Evolutionary conservation across 2,888 invertebrate genomes (phyloP).

Genomic region (Drosophila trichaetosa): DNA sequence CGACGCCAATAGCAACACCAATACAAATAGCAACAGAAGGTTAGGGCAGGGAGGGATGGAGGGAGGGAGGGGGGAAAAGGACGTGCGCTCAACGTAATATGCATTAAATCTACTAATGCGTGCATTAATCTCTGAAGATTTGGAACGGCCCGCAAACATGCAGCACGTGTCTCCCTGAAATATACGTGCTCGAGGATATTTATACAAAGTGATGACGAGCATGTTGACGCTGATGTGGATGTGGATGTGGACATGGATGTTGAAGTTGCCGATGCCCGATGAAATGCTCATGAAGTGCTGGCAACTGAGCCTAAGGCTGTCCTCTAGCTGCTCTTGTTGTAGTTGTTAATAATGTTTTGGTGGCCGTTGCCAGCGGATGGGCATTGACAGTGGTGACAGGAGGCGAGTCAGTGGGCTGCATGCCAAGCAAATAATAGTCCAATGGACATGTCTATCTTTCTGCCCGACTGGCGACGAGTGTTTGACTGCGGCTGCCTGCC

Average conservation of each 20-base stretch:
- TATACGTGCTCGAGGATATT: conserved; percentile 83
- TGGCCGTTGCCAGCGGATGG: conserved; percentile 31
- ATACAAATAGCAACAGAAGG: conserved; percentile 13
- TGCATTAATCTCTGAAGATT: conserved; percentile 83
- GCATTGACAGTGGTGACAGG: conserved; percentile 33
- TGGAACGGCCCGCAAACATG: conserved; percentile 71
- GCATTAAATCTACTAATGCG: conserved; percentile 85
- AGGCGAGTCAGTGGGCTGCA: conserved; percentile 8
- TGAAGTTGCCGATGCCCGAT: conserved; percentile 10
- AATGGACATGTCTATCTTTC: conserved; percentile 69
- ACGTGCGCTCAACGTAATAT: conserved; percentile 72
- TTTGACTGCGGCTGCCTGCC: conserved; percentile 38
- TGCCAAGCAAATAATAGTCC: conserved; percentile 63
- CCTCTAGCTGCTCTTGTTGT: background rate
- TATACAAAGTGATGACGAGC: conserved; percentile 77
- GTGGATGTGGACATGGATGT: conserved; percentile 58
- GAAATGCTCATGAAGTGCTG: conserved; percentile 19
- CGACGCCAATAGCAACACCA: conserved; percentile 35
- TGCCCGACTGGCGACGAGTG: conserved; percentile 40
- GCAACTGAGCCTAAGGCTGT: conserved; percentile 26
- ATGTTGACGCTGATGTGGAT: conserved; percentile 48
- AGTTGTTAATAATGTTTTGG: conserved; percentile 71
- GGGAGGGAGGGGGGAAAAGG: conserved; percentile 22
- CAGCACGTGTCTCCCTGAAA: conserved; percentile 80
- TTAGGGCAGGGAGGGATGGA: conserved; percentile 5